Evolutionary conservation across 2,888 invertebrate species (phyloP), one percentile per base, ranked within the genome.

Genomic region (Polyploca ridens): DNA sequence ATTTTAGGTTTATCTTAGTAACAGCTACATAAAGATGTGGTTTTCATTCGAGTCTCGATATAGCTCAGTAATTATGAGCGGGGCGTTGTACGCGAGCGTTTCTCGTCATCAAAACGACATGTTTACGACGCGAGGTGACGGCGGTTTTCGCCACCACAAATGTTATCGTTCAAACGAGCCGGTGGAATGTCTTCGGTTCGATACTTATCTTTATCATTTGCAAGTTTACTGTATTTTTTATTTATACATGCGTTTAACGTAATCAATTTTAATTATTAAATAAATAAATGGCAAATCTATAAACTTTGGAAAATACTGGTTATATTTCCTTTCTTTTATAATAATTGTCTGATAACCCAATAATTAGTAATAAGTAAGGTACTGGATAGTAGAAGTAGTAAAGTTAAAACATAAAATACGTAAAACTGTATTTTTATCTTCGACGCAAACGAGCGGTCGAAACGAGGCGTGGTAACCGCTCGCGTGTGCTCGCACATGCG

Each of bases 1-100:
- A 83, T 86, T 87, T 86, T 86, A 88, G 87, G 84, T 88, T 88
- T 90, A 90, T 90, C 89, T 75, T 79, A 73, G 78, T 82, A 81
- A 81, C 81, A 76, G 77, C 78, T 76, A 77, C 85, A 86, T 89
- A 90, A 90, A 89, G 85, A 86, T 84, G 84, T 82, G 78, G 81
- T 86, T 80, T 90, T 90, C 86, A 90, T 88, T 87, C 83, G 86
- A 74, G 78, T 79, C 82, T 77, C 84, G 84, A 82, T 85, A 85
- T 78, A 72, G 81, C 82, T 77, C 79, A 73, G 86, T 88, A 88
- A 87, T 88, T 86, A 86, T 80, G 81, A 76, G 66, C 68, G 67
- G 75, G 72, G 69, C 72, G 66, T 65, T 62, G 69, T 78, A 78
- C 75, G 77, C 81, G 74, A 71, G 78, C 83, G 81, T 77, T 77